Evolutionary conservation across 2,113 vertebrate species (phyloP).

Genomic region (Peromyscus leucopus): DNA sequence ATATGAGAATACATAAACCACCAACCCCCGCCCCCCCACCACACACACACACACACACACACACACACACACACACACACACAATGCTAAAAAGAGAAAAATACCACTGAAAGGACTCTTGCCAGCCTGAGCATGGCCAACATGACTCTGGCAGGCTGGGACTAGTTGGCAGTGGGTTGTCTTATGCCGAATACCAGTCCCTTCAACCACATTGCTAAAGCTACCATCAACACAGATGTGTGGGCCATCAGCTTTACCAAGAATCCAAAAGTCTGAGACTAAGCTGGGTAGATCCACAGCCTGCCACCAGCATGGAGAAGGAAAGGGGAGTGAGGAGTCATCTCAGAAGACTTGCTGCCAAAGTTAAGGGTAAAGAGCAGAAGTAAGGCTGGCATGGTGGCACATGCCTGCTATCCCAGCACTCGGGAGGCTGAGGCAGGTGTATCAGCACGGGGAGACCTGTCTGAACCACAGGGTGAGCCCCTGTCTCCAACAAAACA

Average conservation of each 20-base stretch:
- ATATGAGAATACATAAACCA: not conserved
- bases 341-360: not conserved
- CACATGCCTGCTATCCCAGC: not conserved
- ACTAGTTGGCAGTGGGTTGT: not conserved
- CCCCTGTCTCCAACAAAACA: not conserved
- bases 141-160: not conserved
- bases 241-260: not conserved
- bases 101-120: not conserved
- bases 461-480: not conserved
- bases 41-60: not conserved
- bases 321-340: not conserved
- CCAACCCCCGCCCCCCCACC: not conserved
- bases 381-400: not conserved
- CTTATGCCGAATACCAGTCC: not conserved
- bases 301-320: not conserved
- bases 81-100: not conserved
- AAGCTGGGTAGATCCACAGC: not conserved
- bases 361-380: not conserved
- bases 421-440: not conserved
- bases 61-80: not conserved
- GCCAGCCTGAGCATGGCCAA: not conserved
- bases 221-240: not conserved
- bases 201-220: not conserved
- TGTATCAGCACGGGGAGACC: no score
- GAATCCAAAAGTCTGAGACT: constrained; percentile 1